Evolutionary conservation across 2,113 vertebrate species (phyloP).

Genomic region (Ardeotis arabs): DNA sequence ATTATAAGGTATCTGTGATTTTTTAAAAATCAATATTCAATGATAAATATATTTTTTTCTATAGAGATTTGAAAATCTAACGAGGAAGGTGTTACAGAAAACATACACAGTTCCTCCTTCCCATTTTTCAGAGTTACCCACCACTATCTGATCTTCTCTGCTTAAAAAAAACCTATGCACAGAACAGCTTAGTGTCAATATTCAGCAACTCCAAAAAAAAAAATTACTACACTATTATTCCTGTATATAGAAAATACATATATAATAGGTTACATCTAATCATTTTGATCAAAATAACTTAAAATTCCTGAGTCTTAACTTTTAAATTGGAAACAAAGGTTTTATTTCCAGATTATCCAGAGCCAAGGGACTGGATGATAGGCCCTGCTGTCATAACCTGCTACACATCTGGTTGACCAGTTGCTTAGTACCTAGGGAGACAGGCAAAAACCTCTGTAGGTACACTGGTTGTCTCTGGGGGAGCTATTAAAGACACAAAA

Average conservation of each 20-base stretch:
- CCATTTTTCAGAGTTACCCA: not conserved
- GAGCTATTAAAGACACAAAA: not conserved
- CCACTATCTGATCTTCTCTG: not conserved
- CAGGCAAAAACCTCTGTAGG: not conserved
- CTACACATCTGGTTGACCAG: not conserved
- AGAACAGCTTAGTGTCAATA: not conserved
- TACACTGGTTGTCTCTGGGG: not conserved
- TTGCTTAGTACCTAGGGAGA: not conserved
- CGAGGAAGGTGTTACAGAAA: not conserved
- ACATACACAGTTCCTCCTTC: not conserved
- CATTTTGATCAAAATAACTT: not conserved
- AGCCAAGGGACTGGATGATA: not conserved
- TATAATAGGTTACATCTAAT: not conserved
- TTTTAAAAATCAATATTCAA: not conserved
- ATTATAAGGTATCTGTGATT: not conserved
- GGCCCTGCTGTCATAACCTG: not conserved
- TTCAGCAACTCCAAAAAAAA: not conserved
- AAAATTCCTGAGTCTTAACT: not conserved
- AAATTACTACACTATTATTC: not conserved
- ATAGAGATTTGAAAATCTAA: not conserved
- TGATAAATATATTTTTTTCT: not conserved
- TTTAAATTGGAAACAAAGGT: not conserved
- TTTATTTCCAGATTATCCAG: not conserved
- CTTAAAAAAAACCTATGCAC: not conserved
- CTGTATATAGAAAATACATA: not conserved